Evolutionary conservation across 2,888 invertebrate genomes (phyloP), one percentile per base, ranked within the genome.

Genomic region (Xestia c-nigrum): DNA sequence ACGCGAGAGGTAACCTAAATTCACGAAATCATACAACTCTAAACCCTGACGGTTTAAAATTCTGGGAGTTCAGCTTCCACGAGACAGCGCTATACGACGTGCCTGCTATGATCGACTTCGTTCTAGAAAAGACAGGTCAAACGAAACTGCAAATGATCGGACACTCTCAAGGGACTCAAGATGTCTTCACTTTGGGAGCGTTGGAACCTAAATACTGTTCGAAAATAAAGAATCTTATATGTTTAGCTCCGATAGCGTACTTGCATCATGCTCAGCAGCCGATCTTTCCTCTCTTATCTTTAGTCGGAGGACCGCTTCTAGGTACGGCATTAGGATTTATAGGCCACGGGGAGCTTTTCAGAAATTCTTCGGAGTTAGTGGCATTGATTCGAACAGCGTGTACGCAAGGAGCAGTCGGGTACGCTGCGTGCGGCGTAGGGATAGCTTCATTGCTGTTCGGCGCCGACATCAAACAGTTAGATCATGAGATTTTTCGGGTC

Each of bases 101-200:
- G 2, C 77, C 77, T 40, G 66, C 81, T 43, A 65, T 61, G 21
- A 65, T 81, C 14, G 64, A 89, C 72, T 21, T 83, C 74, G 63
- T 90, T 84, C 38, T 82, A 64, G 38, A 69, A 9, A 65, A 65
- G 38, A 82, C 82, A 10, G 65, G 61, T 31, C 77, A 79, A 40
- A 7, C 24, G n/a, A 40, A 79, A 55, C 79, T 77, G 16, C 77
- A 77, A n/a, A 47, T 55, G 10, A 47, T 79, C 40, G 79, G 46
- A 7, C 77, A 77, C 47, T 77, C 77, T 31, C 80, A 71, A 46
- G 79, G 79, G 4, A 63, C 38, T 21, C 14, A 70, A n/a, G 24
- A 55, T 10, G n/a, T 63, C n/a, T 63, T 1, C 14, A n/a, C 7
- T 40, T 63, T 77, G 24, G 80, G 40, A 47, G 38, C 61, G 10